phyloP scores from a whole-genome alignment of 1,140 invertebrate species.

The Diplogasteroides magnus region DNA sequence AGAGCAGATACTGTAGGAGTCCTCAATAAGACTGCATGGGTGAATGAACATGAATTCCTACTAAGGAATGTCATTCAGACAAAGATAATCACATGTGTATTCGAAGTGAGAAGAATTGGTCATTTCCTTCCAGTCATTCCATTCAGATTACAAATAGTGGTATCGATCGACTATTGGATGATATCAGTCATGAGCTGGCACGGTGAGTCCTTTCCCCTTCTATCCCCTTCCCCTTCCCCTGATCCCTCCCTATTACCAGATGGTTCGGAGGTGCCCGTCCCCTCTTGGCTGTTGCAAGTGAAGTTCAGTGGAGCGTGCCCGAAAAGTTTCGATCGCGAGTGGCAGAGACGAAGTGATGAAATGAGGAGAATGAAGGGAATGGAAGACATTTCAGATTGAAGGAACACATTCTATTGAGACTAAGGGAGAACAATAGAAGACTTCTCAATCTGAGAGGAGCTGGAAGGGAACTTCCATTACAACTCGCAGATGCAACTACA shows the following conservation, averaged over 20 bases:
- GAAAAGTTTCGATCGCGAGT: background rate
- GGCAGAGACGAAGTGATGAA: background rate
- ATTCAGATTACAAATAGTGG: background rate
- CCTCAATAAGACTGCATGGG: background rate
- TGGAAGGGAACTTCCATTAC: background rate
- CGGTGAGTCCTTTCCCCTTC: too few relatives aligned
- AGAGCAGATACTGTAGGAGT: background rate
- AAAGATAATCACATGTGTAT: background rate
- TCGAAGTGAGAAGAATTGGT: background rate
- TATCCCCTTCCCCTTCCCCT: too few relatives aligned
- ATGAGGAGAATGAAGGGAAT: too few relatives aligned
- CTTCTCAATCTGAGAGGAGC: constrained; percentile 15
- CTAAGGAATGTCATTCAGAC: background rate
- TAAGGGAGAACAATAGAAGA: constrained; percentile 18
- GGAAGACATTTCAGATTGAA: constrained; percentile 17
- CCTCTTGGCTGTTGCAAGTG: background rate
- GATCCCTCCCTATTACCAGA: too few relatives aligned
- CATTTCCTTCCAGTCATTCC: too few relatives aligned
- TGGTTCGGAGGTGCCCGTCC: background rate
- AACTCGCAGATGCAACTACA: background rate
- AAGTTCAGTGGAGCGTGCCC: background rate
- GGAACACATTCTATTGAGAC: constrained; percentile 1
- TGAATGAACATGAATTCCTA: background rate
- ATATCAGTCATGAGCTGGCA: background rate
- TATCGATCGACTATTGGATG: background rate